These are phyloP conservation scores for Nyctibius bracteatus DNA, from an alignment of 2,113 vertebrate genomes.

Conservation along the genomic window DNA sequence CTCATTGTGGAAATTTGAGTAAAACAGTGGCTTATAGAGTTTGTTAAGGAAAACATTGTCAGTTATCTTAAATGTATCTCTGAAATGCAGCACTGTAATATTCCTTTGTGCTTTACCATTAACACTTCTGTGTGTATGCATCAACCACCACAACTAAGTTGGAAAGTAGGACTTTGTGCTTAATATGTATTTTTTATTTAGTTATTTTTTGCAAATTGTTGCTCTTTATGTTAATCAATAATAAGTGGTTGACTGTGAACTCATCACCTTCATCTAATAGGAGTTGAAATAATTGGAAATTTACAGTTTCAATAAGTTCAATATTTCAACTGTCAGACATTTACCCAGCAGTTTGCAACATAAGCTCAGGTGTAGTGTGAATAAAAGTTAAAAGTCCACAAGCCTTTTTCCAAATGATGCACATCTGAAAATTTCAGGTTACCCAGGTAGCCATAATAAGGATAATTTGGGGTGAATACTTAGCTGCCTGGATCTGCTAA, in stretches of 20 bases:
- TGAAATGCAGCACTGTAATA: not conserved
- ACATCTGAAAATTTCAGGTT: not conserved
- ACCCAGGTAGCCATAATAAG: not conserved
- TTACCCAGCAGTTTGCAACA: not conserved
- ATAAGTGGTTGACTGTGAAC: not conserved
- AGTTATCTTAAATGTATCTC: not conserved
- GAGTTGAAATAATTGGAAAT: not conserved
- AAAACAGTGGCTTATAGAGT: not conserved
- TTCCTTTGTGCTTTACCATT: not conserved
- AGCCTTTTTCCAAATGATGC: not conserved
- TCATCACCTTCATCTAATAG: not conserved
- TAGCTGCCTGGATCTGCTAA: not conserved
- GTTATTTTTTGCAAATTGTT: not conserved
- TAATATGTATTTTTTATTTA: not conserved
- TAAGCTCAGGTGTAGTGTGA: not conserved
- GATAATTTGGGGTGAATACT: not conserved
- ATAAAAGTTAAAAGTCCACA: not conserved
- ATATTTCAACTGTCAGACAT: not conserved
- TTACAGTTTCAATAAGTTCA: not conserved
- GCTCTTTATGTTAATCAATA: not conserved
- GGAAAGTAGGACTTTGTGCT: not conserved
- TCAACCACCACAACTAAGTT: not conserved
- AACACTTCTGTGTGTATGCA: not conserved
- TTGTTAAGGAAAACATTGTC: not conserved
- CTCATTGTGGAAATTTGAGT: not conserved